Base-by-base conservation (phyloP, 2,113 vertebrate genomes). In the Coregonus clupeaformis region DNA sequence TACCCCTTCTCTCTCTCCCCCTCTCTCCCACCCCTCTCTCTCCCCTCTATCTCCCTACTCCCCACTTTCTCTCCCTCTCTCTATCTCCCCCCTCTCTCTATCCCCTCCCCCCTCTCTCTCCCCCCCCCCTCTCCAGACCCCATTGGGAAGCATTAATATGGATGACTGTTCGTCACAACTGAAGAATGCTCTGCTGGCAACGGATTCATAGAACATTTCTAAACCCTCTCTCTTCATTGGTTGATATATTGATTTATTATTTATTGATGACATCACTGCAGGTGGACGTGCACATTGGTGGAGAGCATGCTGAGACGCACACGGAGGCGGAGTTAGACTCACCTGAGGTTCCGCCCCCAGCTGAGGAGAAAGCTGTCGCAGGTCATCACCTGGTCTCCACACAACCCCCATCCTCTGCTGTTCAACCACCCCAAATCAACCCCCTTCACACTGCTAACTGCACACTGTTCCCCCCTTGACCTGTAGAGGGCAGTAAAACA, bases 61-160 rank as follows among this genome's bases (percentile, higher is more conserved):
- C 30, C 14, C 18, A 1, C 13, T 16, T 3, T 18, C 18, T 18
- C 29, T 16, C n/a, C n/a, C n/a, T n/a, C n/a, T n/a, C n/a, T n/a
- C n/a, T n/a, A n/a, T n/a, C n/a, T n/a, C n/a, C n/a, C n/a, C n/a
- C n/a, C n/a, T n/a, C n/a, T n/a, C n/a, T n/a, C n/a, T n/a, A n/a
- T n/a, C n/a, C 27, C 4, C 1, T 13, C 1, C 11, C 25, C 60
- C 25, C 9, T 25, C 22, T 3, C 2, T 0, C 1, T 3, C 5
- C 1, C n/a, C n/a, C n/a, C n/a, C 14, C 12, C 32, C 18, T 27
- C 36, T 12, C 27, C 78, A 97, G 93, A 87, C 84, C 70, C 88
- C 82, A n/a, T 74, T 89, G 93, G 22, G 94, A 97, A 89, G 94
- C 84, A 1, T 94, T 96, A 42, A 47, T 97, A 77, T 97, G 95